Evolutionary conservation across 2,888 invertebrate species (phyloP).

Genomic region (Dendrolimus houi): DNA sequence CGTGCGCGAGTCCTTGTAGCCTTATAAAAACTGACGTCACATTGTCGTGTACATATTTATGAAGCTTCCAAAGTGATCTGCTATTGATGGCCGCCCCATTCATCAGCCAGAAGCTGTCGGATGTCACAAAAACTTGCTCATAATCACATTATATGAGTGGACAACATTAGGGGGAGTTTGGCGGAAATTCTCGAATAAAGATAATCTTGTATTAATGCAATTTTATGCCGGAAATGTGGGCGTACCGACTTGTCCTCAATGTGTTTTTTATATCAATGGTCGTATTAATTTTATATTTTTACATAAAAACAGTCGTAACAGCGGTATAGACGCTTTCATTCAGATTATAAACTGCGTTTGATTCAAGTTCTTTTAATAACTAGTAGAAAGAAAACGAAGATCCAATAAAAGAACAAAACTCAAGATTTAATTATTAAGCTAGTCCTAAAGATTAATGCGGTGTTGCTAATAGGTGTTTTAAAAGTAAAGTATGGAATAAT

Average conservation of each 20-base stretch:
- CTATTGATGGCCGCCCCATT: slow-evolving; percentile 57
- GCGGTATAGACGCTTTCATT: too few species aligned
- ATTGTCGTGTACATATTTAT: slow-evolving; percentile 69
- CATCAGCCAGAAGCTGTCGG: slow-evolving; percentile 45
- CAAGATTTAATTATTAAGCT: too few species aligned
- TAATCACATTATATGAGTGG: slow-evolving; percentile 27
- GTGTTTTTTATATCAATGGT: background rate
- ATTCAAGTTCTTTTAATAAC: too few species aligned
- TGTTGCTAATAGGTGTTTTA: too few species aligned
- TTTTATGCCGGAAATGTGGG: slow-evolving; percentile 1
- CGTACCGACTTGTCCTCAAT: background rate
- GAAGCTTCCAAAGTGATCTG: slow-evolving; percentile 61
- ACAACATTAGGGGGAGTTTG: slow-evolving; percentile 19
- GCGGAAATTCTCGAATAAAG: slow-evolving; percentile 12
- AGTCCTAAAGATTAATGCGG: too few species aligned
- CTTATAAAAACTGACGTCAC: slow-evolving; percentile 61
- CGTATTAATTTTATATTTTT: background rate
- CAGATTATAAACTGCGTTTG: too few species aligned
- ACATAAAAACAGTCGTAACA: too few species aligned
- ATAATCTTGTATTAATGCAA: slow-evolving; percentile 6
- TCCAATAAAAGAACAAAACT: too few species aligned
- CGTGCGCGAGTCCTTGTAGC: slow-evolving; percentile 34
- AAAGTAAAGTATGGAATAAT: too few species aligned
- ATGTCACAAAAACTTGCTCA: slow-evolving; percentile 32
- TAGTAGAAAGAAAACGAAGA: too few species aligned